Evolutionary conservation across 2,113 vertebrate species (phyloP), one percentile per base, ranked within the genome.

Genomic region (Perccottus glenii): DNA sequence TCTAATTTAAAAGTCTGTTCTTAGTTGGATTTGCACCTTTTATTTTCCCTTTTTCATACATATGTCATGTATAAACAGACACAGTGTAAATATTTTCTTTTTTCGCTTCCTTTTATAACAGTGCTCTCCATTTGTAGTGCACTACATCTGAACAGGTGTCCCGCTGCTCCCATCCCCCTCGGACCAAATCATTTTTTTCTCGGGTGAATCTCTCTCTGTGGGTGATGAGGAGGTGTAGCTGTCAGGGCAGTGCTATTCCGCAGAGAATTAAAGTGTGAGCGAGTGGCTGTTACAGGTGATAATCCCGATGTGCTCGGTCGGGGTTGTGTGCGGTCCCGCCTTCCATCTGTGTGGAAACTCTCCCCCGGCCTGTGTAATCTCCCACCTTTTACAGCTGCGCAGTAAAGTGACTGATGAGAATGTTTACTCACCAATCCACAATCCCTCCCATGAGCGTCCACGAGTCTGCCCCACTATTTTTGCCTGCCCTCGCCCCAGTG

Each of bases 381-480:
- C 66, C 81, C 47, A 16, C 2, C 38, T n/a, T 73, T 61, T 68
- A 50, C 65, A 45, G 50, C 2, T 69, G 53, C 1, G 45, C 49
- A 35, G 5, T 58, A 67, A 63, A 82, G 74, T 77, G 78, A 86
- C 64, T 32, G 49, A 83, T 84, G 80, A 75, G 74, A 58, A 68
- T 89, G 85, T 85, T 89, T 86, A 71, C 82, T 73, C 60, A 71
- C 83, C 81, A 57, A 66, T 73, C 82, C 81, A 72, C 76, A 75
- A 67, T 64, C 78, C 65, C 73, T 27, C 35, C 64, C 0, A 12
- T 67, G 72, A 78, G 55, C 76, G 71, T 44, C 77, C 45, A 6
- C 64, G 60, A 64, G 56, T 56, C 70, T 53, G 16, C 53, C 53
- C 46, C 64, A 62, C 80, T 85, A 88, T 82, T 86, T 82, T 77